phyloP scores from a whole-genome alignment of 2,797 vertebrate species.

The Coccyzus lansbergi region DNA sequence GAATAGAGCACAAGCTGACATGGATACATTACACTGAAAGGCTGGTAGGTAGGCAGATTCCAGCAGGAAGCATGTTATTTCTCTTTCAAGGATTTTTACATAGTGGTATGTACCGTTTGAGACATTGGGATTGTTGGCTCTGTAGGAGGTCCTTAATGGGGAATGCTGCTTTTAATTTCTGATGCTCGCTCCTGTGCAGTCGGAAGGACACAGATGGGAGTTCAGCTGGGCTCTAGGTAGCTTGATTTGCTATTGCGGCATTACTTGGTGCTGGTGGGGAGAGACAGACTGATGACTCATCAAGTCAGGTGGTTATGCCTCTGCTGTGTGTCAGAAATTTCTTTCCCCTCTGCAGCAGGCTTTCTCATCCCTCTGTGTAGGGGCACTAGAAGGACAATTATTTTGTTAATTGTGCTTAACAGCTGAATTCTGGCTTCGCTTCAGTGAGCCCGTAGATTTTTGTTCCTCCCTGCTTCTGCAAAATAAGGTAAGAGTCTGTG shows the following conservation, averaged over 20 bases:
- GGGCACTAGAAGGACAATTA: slow-evolving; percentile 36
- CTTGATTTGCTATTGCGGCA: slow-evolving; percentile 58
- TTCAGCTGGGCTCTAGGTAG: background rate
- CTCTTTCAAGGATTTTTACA: background rate
- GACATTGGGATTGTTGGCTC: background rate
- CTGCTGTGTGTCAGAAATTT: slow-evolving; percentile 63
- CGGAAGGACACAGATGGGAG: background rate
- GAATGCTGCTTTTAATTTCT: background rate
- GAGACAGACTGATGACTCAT: slow-evolving; percentile 67
- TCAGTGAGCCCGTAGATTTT: background rate
- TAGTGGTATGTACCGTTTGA: accelerated
- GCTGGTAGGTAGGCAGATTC: background rate
- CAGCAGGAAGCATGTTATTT: background rate
- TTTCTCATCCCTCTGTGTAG: slow-evolving; percentile 41
- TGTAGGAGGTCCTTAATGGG: background rate
- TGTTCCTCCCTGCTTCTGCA: background rate
- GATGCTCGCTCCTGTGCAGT: accelerated
- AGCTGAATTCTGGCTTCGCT: slow-evolving; percentile 14
- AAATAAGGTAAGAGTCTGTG: slow-evolving; percentile 57
- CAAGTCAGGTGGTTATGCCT: slow-evolving; percentile 70
- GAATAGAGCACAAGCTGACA: background rate
- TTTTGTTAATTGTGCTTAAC: background rate
- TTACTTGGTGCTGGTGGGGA: slow-evolving; percentile 37
- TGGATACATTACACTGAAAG: background rate
- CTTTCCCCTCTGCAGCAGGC: slow-evolving; percentile 62